phyloP scores from a whole-genome alignment of 2,797 vertebrate genomes.

The Sebastolobus alascanus region DNA sequence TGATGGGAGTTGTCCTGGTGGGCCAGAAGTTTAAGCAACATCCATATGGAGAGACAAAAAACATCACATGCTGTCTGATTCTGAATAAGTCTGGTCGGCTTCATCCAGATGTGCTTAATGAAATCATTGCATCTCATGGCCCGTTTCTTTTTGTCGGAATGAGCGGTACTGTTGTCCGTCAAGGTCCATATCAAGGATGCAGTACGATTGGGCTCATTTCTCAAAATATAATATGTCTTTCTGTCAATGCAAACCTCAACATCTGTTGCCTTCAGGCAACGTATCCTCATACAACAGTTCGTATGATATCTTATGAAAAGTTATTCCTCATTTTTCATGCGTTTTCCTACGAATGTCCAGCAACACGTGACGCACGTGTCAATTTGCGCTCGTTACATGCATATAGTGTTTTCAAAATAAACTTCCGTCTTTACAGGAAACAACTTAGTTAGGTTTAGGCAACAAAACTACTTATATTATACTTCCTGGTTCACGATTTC shows the following conservation, averaged over 20 bases:
- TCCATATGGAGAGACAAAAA: constrained; percentile 13
- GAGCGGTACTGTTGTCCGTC: background rate
- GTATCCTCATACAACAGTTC: no score
- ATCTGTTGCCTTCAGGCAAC: background rate
- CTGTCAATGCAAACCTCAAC: background rate
- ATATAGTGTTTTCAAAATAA: no score
- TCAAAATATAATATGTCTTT: background rate
- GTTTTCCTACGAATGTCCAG: no score
- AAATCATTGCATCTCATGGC: constrained; percentile 3
- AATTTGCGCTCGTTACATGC: no score
- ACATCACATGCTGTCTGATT: constrained; percentile 10
- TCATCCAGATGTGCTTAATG: constrained; percentile 19
- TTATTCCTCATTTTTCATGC: no score
- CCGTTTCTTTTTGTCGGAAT: constrained; percentile 5
- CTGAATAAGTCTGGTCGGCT: background rate
- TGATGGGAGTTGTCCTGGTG: constrained; percentile 5
- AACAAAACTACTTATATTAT: no score
- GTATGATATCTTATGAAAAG: no score
- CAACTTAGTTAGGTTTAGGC: no score
- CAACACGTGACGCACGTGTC: no score
- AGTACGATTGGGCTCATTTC: background rate
- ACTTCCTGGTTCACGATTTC: no score
- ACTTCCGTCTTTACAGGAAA: no score
- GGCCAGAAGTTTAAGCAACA: background rate
- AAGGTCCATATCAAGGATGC: background rate